Conservation (phyloP, 2,888 invertebrate species). For the Crossocerus cetratus region DNA sequence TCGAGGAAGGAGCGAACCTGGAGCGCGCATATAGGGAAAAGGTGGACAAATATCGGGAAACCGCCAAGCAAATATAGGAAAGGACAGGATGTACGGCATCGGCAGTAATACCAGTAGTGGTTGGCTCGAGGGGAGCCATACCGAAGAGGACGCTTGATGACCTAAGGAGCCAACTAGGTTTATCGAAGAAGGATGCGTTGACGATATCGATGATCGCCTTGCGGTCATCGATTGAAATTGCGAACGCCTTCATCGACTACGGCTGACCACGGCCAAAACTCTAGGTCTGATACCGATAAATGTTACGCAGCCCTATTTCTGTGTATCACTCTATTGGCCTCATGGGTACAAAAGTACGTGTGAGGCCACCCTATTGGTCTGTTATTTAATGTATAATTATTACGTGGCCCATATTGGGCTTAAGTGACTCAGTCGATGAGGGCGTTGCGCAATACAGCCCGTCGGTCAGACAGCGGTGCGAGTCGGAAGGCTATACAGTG, state of each 20-base stretch:
- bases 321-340: background rate
- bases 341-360: too few relatives aligned
- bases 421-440: too few relatives aligned
- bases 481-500: background rate
- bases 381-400: too few relatives aligned
- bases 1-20: background rate
- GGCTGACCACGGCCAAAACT: background rate
- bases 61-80: background rate
- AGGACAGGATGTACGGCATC: background rate
- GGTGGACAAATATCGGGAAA: background rate
- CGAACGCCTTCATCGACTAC: background rate
- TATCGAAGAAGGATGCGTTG: background rate
- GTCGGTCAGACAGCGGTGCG: background rate
- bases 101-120: slow-evolving; percentile 2
- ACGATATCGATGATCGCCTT: background rate
- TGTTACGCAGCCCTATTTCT: too few relatives aligned
- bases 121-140: slow-evolving; percentile 2
- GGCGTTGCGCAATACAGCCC: too few relatives aligned
- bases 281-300: background rate
- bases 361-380: too few relatives aligned
- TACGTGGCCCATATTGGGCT: too few relatives aligned
- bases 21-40: background rate
- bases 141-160: background rate
- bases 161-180: background rate
- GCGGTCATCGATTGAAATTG: slow-evolving; percentile 8